These are phyloP conservation scores for Augochlorella aurata DNA, from an alignment of 2,888 invertebrate species.

Conservation along the genomic window DNA sequence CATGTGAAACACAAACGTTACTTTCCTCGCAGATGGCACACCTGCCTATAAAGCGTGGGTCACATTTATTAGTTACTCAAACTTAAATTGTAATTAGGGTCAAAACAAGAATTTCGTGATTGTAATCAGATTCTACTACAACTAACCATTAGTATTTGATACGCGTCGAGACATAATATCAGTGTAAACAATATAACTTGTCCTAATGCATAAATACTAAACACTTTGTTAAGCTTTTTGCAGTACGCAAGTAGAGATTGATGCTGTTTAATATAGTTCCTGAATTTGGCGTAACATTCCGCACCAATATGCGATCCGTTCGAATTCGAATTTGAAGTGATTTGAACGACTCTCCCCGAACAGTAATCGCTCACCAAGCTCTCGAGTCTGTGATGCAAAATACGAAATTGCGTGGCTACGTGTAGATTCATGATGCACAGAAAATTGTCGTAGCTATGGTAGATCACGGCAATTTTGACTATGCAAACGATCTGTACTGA, in stretches of 20 bases:
- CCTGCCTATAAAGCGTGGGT: slow-evolving; percentile 1
- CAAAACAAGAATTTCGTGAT: no score
- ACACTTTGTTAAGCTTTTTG: slow-evolving; percentile 58
- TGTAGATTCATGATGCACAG: slow-evolving; percentile 63
- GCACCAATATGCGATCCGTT: neutral
- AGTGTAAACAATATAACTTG: slow-evolving; percentile 55
- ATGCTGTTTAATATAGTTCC: slow-evolving; percentile 52
- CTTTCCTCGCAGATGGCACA: neutral
- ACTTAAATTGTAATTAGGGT: no score
- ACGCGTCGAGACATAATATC: slow-evolving; percentile 62
- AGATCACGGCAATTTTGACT: slow-evolving; percentile 56
- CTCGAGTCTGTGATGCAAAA: slow-evolving; percentile 60
- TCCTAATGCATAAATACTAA: slow-evolving; percentile 37
- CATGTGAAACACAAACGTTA: slow-evolving; percentile 14
- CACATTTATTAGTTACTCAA: neutral
- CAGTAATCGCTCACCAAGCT: neutral
- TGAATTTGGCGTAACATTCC: slow-evolving; percentile 40
- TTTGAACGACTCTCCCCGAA: neutral
- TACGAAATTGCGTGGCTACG: slow-evolving; percentile 66
- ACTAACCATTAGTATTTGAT: slow-evolving; percentile 61
- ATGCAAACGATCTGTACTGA: slow-evolving; percentile 41
- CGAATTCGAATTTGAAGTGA: neutral
- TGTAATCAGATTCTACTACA: neutral
- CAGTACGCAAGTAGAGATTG: slow-evolving; percentile 55
- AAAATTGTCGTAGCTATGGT: slow-evolving; percentile 65